Evolutionary conservation across 92 coral and sea anemone species (phyloP), one percentile per base, ranked within the genome.

Genomic region (Phymanthus crucifer): DNA sequence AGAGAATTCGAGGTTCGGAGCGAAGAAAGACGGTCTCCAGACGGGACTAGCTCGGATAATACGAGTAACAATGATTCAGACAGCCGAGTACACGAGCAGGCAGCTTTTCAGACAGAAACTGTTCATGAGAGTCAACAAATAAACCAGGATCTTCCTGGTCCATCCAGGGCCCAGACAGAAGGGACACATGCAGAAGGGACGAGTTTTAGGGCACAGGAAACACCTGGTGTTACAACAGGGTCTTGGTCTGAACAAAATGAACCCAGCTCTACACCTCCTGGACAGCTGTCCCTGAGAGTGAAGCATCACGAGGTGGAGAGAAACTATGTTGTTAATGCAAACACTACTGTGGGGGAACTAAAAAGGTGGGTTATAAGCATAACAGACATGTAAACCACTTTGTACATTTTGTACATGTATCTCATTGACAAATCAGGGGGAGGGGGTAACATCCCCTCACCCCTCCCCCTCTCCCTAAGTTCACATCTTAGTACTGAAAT

Each of bases 271-370:
- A 21, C 78, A 5, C 45, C n/a, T n/a, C n/a, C 78, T 0, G 47
- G 24, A 8, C 47, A 19, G 33, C 86, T 87, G 43, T 33, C 88
- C 46, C 78, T 95, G 66, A 91, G 93, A 34, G 86, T 96, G 40
- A 96, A 96, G 77, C 90, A 88, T 75, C 78, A 84, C 74, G 99
- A 96, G 78, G 84, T 83, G 33, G 90, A 93, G 54, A 89, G 94
- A 66, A 85, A 86, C 16, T 66, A 91, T 46, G 83, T 85, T 69
- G 98, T 96, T 37, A 80, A 86, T 50, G 79, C 78, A 74, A 79
- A 70, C 71, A 80, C 68, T 16, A 89, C 91, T 66, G 99, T 96
- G 34, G 82, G 91, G 26, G 90, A 96, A 36, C 85, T 96, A 45
- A 96, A 93, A 84, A 96, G 99, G 99, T 96, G 14, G 4, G 68